Conservation (phyloP, 1,140 invertebrate species). For the Drosophila funebris region DNA sequence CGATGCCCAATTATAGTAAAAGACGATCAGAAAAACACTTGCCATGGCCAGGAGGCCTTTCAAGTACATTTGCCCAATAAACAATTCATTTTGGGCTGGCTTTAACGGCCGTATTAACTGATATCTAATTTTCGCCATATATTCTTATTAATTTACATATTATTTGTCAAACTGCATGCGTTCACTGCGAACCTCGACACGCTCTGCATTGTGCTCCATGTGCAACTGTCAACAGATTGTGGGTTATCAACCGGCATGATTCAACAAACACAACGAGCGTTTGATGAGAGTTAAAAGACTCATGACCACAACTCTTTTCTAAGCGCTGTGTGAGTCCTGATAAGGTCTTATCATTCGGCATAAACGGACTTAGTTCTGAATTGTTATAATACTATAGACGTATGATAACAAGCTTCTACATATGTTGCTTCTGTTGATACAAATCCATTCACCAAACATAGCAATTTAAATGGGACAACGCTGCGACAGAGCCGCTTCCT, state of each 20-base stretch:
- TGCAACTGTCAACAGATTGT: conserved; percentile 3
- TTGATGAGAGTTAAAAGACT: not conserved
- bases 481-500: too few relatives aligned
- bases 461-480: too few relatives aligned
- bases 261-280: not conserved
- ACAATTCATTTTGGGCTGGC: not conserved
- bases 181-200: not conserved
- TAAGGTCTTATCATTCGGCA: not conserved
- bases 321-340: not conserved
- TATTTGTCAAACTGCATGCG: not conserved
- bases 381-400: too few relatives aligned
- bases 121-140: conserved; percentile 13
- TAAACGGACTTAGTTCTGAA: not conserved
- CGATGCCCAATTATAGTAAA: not conserved
- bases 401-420: not conserved
- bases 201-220: not conserved
- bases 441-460: too few relatives aligned
- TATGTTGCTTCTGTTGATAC: not conserved
- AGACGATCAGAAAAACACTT: not conserved
- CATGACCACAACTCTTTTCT: not conserved
- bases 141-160: not conserved
- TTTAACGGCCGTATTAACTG: not conserved
- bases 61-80: not conserved
- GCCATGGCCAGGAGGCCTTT: not conserved
- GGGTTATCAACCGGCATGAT: not conserved